Conservation (phyloP, 1,140 invertebrate species). For the Aphidius ervi region DNA sequence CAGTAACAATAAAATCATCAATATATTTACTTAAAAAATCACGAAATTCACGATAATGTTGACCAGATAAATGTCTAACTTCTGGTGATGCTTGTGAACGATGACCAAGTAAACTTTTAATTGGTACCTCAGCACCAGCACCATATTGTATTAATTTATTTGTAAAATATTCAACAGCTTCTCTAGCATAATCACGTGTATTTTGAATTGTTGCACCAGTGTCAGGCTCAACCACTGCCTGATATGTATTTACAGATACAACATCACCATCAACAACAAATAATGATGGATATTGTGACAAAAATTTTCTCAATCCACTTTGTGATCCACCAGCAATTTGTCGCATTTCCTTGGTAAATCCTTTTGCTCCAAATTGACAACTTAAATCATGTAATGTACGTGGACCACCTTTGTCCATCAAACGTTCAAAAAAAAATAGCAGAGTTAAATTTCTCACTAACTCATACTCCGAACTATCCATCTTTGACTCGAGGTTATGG, state of each 20-base stretch:
- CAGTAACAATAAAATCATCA: slow-evolving; percentile 83
- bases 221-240: slow-evolving; percentile 53
- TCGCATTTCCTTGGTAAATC: slow-evolving; percentile 92
- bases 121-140: slow-evolving; percentile 84
- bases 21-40: slow-evolving; percentile 84
- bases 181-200: slow-evolving; percentile 82
- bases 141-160: slow-evolving; percentile 87
- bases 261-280: slow-evolving; percentile 90
- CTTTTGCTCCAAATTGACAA: slow-evolving; percentile 94
- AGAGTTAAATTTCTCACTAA: slow-evolving; percentile 89
- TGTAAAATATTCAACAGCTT: slow-evolving; percentile 93
- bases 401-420: slow-evolving; percentile 90
- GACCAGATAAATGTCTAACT: slow-evolving; percentile 90
- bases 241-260: slow-evolving; percentile 81
- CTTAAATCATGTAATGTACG: slow-evolving; percentile 92
- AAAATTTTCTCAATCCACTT: slow-evolving; percentile 87
- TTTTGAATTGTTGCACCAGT: slow-evolving; percentile 49
- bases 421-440: slow-evolving; percentile 91
- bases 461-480: slow-evolving; percentile 93
- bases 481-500: slow-evolving; percentile 42
- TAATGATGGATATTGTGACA: slow-evolving; percentile 85
- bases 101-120: slow-evolving; percentile 88
- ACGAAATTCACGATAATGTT: slow-evolving; percentile 90
- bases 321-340: slow-evolving; percentile 93
- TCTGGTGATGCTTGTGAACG: slow-evolving; percentile 91